Evolutionary conservation across 1,140 invertebrate genomes (phyloP), one percentile per base, ranked within the genome.

Genomic region (Gonioctena quinquepunctata): DNA sequence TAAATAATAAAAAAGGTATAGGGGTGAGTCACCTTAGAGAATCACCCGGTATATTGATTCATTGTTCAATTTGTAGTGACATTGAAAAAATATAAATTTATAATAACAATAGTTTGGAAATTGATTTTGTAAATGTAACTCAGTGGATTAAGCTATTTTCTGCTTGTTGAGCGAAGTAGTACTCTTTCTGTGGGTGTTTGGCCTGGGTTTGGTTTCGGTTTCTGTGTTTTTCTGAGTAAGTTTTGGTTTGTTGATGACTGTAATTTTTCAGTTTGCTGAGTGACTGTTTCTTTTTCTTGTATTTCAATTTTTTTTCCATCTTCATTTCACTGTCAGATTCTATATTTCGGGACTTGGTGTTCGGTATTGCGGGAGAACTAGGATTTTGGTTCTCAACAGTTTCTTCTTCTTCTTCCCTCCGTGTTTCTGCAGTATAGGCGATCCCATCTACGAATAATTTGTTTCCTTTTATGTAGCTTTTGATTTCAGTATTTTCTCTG

Each of bases 81-180:
- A 54, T 54, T 54, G 50, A 54, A 16, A 11, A 54, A 54, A 19
- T 54, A 3, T 22, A 54, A 54, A 19, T 54, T 13, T 22, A 18
- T 8, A 16, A 54, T 54, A 16, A 54, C 50, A 54, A 54, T 54
- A 54, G 18, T 18, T 8, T 54, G n/a, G 18, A 54, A 5, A 54
- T 54, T 18, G 11, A 54, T 54, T 54, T 54, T 54, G 50, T 22
- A 8, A 54, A 54, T 54, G 50, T 16, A 7, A 18, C 16, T 19
- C 13, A 54, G 50, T 54, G 4, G 21, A n/a, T 19, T 11, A 54
- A 22, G 50, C 18, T 54, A 54, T 54, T 54, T 22, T 54, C 50
- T 54, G 50, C 13, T 54, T 54, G 50, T 54, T 54, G 50, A 54
- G 50, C 50, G 50, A 54, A 54, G 50, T 54, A 11, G 50, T 54